A percentile compares a stretch with the other conserved stretches of the same genome.
Conservation (phyloP, 2,113 vertebrate genomes). For the Sturnira hondurensis region DNA sequence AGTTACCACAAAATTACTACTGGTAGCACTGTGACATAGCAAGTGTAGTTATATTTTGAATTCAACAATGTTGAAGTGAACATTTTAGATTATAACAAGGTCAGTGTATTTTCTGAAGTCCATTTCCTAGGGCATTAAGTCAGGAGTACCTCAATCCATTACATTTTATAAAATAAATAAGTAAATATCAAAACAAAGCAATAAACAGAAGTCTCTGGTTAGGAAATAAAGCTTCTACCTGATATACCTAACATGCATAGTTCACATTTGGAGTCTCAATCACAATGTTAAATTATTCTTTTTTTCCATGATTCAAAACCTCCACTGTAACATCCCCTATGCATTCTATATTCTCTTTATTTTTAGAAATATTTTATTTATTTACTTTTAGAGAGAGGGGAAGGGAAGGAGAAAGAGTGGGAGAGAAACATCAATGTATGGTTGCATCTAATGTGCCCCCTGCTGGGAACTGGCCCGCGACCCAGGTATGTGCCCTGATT, state of each 20-base stretch:
- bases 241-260: background rate
- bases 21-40: background rate
- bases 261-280: background rate
- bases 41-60: slow-evolving; percentile 21
- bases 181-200: background rate
- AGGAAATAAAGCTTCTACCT: background rate
- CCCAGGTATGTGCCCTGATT: no score
- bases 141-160: background rate
- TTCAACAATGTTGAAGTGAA: slow-evolving; percentile 35
- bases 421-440: no score
- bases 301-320: background rate
- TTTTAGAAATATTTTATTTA: no score
- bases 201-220: background rate
- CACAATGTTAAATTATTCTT: background rate
- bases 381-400: no score
- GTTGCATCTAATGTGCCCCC: no score
- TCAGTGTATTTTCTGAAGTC: slow-evolving; percentile 44
- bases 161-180: background rate
- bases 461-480: no score
- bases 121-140: background rate
- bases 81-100: slow-evolving; percentile 23
- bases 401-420: no score
- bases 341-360: background rate
- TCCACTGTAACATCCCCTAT: background rate
- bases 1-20: slow-evolving; percentile 53